Evolutionary conservation across 2,888 invertebrate species (phyloP), one percentile per base, ranked within the genome.

Genomic region (Teinopalpus imperialis): DNA sequence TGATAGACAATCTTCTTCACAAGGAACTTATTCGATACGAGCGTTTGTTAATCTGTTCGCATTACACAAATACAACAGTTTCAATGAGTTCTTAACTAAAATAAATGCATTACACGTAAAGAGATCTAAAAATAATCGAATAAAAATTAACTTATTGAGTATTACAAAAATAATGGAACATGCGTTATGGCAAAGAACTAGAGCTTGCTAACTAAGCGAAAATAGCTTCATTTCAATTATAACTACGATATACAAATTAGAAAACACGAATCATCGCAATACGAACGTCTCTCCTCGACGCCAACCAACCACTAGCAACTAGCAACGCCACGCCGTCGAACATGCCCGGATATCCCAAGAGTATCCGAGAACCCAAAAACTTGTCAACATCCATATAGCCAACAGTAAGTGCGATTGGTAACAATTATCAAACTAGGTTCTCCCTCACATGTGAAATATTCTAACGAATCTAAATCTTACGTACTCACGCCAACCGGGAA

Each of bases 171-270:
- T 74, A 83, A 86, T 87, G 89, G 89, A 89, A 89, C 89, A 86
- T 89, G 89, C 88, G 82, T 86, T 89, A 89, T 89, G 89, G 89
- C 89, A 88, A 83, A 88, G 77, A 81, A 83, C 82, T 85, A 83
- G 75, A 82, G 80, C 70, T 80, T 78, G 85, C 83, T 83, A 76
- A 81, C 80, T 81, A 82, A 83, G 86, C 85, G 79, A 77, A 76
- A 81, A 83, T 83, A 86, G 87, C 87, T 79, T 87, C 82, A 73
- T 80, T 81, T 80, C 66, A 23, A 63, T 73, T 58, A 80, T 52
- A 76, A 70, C 80, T 83, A 85, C 53, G 67, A 74, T 74, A 73
- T 69, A 76, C 61, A 72, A 58, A 56, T 53, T 63, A 61, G 16
- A 51, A 64, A 66, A 60, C 43, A 51, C 34, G 52, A 32, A 58